Conservation (phyloP, 2,888 invertebrate species). For the Amorpha juglandis region DNA sequence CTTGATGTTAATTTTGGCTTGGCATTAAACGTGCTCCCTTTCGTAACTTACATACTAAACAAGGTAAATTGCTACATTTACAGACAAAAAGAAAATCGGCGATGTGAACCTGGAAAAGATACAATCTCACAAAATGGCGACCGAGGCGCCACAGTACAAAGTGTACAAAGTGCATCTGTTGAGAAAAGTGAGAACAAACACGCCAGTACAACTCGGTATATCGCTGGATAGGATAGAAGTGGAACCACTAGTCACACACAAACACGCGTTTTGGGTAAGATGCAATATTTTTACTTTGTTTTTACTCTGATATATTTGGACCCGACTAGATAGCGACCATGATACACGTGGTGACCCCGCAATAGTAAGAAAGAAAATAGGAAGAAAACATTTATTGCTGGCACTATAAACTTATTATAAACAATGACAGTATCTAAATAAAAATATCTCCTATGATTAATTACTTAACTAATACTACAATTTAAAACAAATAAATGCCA, state of each 20-base stretch:
- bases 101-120: constrained; percentile 86
- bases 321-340: no score
- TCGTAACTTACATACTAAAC: not conserved
- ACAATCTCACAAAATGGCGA: constrained; percentile 89
- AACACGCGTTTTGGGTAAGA: constrained; percentile 86
- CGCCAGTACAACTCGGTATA: constrained; percentile 93
- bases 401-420: no score
- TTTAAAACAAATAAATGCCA: no score
- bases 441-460: no score
- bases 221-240: constrained; percentile 96
- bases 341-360: no score
- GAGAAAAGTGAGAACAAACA: constrained; percentile 91
- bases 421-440: no score
- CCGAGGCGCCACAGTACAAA: constrained; percentile 95
- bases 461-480: no score
- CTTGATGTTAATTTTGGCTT: no score
- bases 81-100: constrained; percentile 53
- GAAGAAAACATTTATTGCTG: no score
- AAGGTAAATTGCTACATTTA: constrained; percentile 27
- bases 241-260: constrained; percentile 90
- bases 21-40: not conserved
- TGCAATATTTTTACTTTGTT: no score
- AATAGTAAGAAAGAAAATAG: no score
- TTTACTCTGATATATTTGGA: no score
- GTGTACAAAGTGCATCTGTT: constrained; percentile 91